These are phyloP conservation scores for Cinara cedri DNA, from an alignment of 2,888 invertebrate species.

Conservation along the genomic window DNA sequence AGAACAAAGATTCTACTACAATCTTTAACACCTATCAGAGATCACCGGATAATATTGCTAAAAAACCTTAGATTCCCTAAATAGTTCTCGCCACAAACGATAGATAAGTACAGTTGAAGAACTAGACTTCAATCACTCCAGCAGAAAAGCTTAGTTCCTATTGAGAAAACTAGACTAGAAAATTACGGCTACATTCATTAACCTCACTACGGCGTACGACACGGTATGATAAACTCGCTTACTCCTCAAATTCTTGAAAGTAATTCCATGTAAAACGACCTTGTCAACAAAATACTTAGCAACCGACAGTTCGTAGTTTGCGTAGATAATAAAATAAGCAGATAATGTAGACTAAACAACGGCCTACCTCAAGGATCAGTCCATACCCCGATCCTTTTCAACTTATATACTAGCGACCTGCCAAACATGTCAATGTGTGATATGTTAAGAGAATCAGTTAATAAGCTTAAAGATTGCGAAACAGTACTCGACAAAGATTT, in stretches of 20 bases:
- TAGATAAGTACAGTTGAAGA: too few relatives aligned
- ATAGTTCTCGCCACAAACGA: not conserved
- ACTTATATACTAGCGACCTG: too few relatives aligned
- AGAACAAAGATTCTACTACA: not conserved
- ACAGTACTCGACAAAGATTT: not conserved
- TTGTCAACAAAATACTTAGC: not conserved
- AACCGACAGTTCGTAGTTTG: not conserved
- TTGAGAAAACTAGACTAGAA: not conserved
- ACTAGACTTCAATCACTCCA: not conserved
- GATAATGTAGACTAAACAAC: not conserved
- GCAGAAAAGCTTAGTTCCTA: not conserved
- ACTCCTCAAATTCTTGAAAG: not conserved
- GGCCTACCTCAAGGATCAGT: not conserved
- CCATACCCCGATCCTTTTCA: too few relatives aligned
- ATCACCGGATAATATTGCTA: not conserved
- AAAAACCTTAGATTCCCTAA: too few relatives aligned
- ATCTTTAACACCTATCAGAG: not conserved
- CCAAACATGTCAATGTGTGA: not conserved
- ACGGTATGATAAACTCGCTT: slow-evolving; percentile 3
- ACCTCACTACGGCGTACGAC: not conserved
- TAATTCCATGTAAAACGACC: not conserved
- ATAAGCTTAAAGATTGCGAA: not conserved
- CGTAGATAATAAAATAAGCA: slow-evolving; percentile 9
- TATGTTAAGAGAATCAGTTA: not conserved
- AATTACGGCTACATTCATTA: not conserved